Evolutionary conservation across 2,888 invertebrate species (phyloP), one percentile per base, ranked within the genome.

Genomic region (Panorpa germanica): DNA sequence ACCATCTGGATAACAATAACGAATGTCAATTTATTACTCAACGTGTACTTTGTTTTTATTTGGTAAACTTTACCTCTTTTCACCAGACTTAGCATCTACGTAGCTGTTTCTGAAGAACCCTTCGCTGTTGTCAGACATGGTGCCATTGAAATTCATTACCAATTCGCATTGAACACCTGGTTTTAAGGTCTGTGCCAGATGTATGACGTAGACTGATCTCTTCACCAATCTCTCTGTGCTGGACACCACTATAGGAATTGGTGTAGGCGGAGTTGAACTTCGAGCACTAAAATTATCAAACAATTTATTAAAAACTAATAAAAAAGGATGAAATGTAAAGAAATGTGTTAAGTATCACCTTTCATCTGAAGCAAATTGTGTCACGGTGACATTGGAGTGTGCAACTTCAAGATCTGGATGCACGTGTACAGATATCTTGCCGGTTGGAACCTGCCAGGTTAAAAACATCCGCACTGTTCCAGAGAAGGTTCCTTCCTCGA

Each of bases 51-150:
- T 15, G 11, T 15, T 9, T 19, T 39, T 41, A 11, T 8, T 24
- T 32, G 11, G 15, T 11, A 3, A 9, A 11, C 2, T 18, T 26
- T 15, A 39, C 39, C 49, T 50, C 19, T 47, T 50, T 15, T 48
- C 46, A 4, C 52, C 51, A 2, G 45, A 51, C 0, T 50, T n/a
- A n/a, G n/a, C 47, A 31, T 52, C 57, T n/a, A 52, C 39, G 43
- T 77, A 81, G 23, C 59, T 62, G 17, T 67, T 67, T 43, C 66
- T 70, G 44, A 77, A 81, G 34, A 82, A 59, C 1, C 74, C 78
- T 37, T 72, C 71, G 0, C 68, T 64, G 4, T 57, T 60, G 5
- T 64, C 63, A 10, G 66, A 68, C 39, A 82, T 52, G 31, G 59
- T 62, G 1, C 78, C 78, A 34, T 61, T 61, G 44, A 73, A 81